phyloP scores from a whole-genome alignment of 2,113 vertebrate species.

The Pteropus alecto region DNA sequence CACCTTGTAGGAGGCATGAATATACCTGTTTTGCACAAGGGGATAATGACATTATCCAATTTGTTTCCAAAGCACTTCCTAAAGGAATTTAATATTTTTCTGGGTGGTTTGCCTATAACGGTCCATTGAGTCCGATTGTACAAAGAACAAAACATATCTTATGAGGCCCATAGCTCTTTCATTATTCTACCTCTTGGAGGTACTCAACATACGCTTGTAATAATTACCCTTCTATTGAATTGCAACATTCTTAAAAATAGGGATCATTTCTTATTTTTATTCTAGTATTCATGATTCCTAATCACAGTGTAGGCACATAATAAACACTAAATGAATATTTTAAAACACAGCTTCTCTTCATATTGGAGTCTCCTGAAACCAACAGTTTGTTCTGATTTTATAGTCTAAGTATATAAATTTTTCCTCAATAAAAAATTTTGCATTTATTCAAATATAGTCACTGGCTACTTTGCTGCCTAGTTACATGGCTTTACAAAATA shows the following conservation, averaged over 20 bases:
- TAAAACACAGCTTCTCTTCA: not conserved
- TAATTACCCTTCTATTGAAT: not conserved
- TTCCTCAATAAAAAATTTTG: not conserved
- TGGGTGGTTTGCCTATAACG: not conserved
- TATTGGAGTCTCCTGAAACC: not conserved
- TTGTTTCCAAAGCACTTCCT: not conserved
- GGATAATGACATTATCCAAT: not conserved
- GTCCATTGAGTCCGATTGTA: not conserved
- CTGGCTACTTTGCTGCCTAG: not conserved
- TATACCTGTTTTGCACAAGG: not conserved
- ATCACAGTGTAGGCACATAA: not conserved
- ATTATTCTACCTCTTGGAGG: not conserved
- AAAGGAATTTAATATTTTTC: not conserved
- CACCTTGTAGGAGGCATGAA: not conserved
- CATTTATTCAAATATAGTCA: slow-evolving; percentile 5
- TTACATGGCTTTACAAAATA: not conserved
- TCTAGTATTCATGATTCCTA: not conserved
- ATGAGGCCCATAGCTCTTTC: not conserved
- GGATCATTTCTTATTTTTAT: not conserved
- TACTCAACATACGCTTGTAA: not conserved
- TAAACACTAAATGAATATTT: not conserved
- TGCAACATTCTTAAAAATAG: slow-evolving; percentile 9
- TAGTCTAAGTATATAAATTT: not conserved
- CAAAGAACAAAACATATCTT: not conserved
- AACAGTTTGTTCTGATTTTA: not conserved